phyloP scores from a whole-genome alignment of 2,888 invertebrate species.

The Dynastes grantii region DNA sequence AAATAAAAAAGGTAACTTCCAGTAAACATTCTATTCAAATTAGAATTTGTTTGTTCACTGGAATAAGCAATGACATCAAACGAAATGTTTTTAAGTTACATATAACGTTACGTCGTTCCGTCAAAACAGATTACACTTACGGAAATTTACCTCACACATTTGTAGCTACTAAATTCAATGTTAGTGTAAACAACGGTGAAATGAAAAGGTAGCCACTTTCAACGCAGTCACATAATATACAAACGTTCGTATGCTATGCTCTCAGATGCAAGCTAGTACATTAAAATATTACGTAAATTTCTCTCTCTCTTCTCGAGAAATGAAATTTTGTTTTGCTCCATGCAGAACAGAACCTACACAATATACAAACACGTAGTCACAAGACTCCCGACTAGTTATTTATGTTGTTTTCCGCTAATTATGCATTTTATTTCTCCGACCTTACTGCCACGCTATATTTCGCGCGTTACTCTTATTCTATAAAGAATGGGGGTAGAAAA shows the following conservation, averaged over 20 bases:
- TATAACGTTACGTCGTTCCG: not conserved
- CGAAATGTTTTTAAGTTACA: constrained; percentile 1
- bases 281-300: constrained; percentile 34
- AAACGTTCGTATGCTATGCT: too few relatives aligned
- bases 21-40: too few relatives aligned
- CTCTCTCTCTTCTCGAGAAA: constrained; percentile 9
- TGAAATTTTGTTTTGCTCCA: constrained; percentile 26
- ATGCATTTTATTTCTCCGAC: constrained; percentile 22
- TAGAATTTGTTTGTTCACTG: too few relatives aligned
- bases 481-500: too few relatives aligned
- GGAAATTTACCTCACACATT: constrained; percentile 14
- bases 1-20: too few relatives aligned
- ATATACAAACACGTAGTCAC: not conserved
- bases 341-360: not conserved
- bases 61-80: not conserved
- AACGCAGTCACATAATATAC: too few relatives aligned
- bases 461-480: not conserved
- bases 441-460: not conserved
- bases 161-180: not conserved
- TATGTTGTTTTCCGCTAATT: constrained; percentile 36
- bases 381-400: constrained; percentile 10
- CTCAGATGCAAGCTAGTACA: not conserved
- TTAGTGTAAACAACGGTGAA: constrained; percentile 7
- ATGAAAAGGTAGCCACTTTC: constrained; percentile 3
- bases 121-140: constrained; percentile 13